Evolutionary conservation across 92 coral and sea anemone genomes (phyloP), one percentile per base, ranked within the genome.

Genomic region (Phenganax marumi): DNA sequence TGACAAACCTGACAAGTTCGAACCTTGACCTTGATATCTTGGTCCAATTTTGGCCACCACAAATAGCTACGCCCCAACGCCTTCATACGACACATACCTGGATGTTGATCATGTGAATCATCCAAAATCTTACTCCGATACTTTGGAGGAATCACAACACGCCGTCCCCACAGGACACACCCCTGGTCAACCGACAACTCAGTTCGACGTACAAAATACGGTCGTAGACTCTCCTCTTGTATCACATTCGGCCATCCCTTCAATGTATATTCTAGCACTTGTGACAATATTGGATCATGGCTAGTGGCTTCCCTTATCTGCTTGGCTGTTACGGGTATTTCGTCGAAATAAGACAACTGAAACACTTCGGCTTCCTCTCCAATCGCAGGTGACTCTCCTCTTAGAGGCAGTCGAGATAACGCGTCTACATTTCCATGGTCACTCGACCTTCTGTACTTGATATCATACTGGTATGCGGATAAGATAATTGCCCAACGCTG

Each of bases 91-190:
- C 62, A 76, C 39, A 85, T 85, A n/a, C 93, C 88, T 2, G 89
- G 87, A 64, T 88, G 91, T 16, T 83, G 86, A 51, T 88, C 88
- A 68, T 91, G 91, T 50, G 88, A 83, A 33, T 60, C 66, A 56
- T 89, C 84, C 9, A 89, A n/a, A n/a, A n/a, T n/a, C n/a, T n/a
- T n/a, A n/a, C n/a, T n/a, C n/a, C n/a, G n/a, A n/a, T n/a, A n/a
- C 58, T 26, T 68, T 78, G 66, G 81, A 80, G 64, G 85, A 21
- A 25, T 73, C 80, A 89, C 73, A 3, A 91, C 90, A 7, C 89
- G 77, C 80, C 84, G 51, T 60, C 92, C 92, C 89, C 90, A 89
- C 66, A 89, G 55, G 47, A 91, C 52, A 89, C 91, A 91, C 78
- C 89, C 93, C 70, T 91, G 87, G 39, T 91, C 90, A n/a, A n/a